Evolutionary conservation across 2,797 vertebrate genomes (phyloP).

Genomic region (Leucoraja ocellata): DNA sequence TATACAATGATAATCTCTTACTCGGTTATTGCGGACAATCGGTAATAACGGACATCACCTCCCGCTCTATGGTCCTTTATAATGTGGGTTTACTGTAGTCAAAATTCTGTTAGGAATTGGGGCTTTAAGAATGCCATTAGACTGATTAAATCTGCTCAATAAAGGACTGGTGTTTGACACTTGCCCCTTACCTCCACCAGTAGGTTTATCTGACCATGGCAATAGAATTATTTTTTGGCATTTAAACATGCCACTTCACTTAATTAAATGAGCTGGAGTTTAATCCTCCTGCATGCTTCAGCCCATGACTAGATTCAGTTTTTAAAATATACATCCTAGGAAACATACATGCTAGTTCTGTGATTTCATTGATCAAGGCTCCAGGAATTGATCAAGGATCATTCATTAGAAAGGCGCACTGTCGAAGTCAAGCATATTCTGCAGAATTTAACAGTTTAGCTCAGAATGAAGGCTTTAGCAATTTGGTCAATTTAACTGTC

Average conservation of each 20-base stretch:
- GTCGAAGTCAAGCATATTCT: background rate
- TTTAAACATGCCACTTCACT: background rate
- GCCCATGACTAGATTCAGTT: background rate
- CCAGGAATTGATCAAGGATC: background rate
- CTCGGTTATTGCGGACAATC: too few species aligned
- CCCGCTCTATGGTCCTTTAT: too few species aligned
- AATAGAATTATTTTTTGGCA: background rate
- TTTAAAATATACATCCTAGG: too few species aligned
- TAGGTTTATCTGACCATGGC: background rate
- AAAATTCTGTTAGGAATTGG: too few species aligned
- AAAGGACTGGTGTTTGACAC: too few species aligned
- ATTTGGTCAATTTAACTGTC: constrained; percentile 6
- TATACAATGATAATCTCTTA: too few species aligned
- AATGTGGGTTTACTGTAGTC: too few species aligned
- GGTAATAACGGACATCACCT: too few species aligned
- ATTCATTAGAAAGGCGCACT: background rate
- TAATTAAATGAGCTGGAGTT: too few species aligned
- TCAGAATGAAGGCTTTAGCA: background rate
- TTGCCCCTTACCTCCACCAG: background rate
- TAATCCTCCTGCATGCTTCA: background rate
- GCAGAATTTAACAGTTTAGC: background rate
- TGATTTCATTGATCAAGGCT: background rate
- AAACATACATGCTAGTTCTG: background rate
- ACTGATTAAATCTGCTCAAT: too few species aligned
- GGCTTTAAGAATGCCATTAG: too few species aligned